These are phyloP conservation scores for Philopedon plagiatum DNA, from an alignment of 2,888 invertebrate species.

Conservation along the genomic window DNA sequence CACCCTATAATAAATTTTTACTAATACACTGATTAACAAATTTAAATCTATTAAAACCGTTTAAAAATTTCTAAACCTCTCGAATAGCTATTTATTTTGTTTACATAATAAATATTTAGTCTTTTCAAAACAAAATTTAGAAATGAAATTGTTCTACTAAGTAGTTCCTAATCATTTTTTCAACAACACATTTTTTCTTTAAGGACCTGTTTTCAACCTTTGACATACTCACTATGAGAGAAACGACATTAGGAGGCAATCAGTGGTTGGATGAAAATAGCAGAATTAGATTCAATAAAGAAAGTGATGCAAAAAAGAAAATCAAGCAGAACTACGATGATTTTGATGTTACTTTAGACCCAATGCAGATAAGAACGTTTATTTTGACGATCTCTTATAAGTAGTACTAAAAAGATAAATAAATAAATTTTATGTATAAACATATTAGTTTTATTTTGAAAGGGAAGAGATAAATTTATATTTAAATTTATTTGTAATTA, in stretches of 20 bases:
- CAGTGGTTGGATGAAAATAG: neutral
- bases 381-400: slow-evolving; percentile 58
- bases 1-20: too few relatives aligned
- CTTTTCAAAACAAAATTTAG: too few relatives aligned
- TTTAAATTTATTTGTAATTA: too few relatives aligned
- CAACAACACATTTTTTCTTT: slow-evolving; percentile 44
- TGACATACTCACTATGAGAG: slow-evolving; percentile 54
- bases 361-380: slow-evolving; percentile 73
- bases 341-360: slow-evolving; percentile 68
- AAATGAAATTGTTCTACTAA: too few relatives aligned
- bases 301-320: slow-evolving; percentile 21
- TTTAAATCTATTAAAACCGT: too few relatives aligned
- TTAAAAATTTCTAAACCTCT: too few relatives aligned
- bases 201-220: slow-evolving; percentile 57
- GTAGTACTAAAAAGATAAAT: neutral
- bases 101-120: too few relatives aligned
- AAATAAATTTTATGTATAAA: neutral
- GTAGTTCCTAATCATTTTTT: too few relatives aligned
- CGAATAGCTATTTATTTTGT: too few relatives aligned
- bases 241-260: slow-evolving; percentile 56
- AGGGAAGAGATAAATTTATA: too few relatives aligned
- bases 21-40: too few relatives aligned
- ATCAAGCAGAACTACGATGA: slow-evolving; percentile 52
- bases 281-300: neutral
- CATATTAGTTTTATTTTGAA: too few relatives aligned